Conservation (phyloP, 53 echinoderm and acorn worm genomes). For the Stichopus horrens region DNA sequence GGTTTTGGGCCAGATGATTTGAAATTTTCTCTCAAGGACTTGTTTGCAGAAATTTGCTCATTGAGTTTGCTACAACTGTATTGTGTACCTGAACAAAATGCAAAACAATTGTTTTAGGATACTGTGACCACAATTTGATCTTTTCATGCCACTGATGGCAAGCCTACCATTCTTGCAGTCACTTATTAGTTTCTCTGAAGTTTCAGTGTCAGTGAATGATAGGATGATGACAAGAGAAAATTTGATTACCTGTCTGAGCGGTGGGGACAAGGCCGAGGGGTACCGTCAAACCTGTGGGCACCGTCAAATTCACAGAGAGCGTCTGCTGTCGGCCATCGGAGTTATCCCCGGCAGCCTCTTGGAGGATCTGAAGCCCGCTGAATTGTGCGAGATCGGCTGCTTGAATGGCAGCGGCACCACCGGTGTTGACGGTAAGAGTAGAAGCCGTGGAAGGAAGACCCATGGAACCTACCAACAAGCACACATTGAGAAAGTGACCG, state of each 20-base stretch:
- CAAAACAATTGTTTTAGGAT: no score
- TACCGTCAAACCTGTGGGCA: constrained; percentile 22
- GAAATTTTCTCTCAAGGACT: no score
- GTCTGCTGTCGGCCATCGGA: constrained; percentile 20
- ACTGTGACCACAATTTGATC: no score
- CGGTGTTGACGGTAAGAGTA: constrained; percentile 66
- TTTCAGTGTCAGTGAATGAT: no score
- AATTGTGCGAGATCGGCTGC: constrained; percentile 44
- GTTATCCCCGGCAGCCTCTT: background rate
- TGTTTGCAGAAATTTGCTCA: no score
- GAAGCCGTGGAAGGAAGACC: constrained; percentile 90
- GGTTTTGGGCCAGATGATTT: no score
- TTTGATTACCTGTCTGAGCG: constrained; percentile 19
- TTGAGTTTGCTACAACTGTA: no score
- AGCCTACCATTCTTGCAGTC: no score
- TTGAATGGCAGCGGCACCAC: constrained; percentile 46
- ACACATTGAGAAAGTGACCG: background rate
- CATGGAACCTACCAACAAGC: constrained; percentile 68
- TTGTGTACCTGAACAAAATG: no score
- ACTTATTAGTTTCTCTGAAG: no score
- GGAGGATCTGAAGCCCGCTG: constrained; percentile 31
- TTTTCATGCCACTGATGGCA: no score
- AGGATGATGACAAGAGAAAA: no score
- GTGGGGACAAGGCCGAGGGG: constrained; percentile 23
- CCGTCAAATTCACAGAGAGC: constrained; percentile 23